These are phyloP conservation scores for Metaphire vulgaris DNA, from an alignment of 1,140 invertebrate species.

Conservation along the genomic window DNA sequence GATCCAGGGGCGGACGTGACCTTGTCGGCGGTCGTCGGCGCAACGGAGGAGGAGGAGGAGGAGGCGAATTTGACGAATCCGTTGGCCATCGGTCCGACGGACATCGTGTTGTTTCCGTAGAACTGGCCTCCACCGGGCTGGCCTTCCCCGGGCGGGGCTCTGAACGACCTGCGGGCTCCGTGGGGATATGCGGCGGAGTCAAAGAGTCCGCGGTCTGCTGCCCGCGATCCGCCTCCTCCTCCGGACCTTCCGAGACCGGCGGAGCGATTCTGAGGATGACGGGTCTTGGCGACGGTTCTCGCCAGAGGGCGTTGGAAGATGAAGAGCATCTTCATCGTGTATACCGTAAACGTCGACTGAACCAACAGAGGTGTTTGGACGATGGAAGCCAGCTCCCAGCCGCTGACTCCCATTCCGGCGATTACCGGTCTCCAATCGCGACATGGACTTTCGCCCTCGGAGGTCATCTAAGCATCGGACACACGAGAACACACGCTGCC, in stretches of 20 bases:
- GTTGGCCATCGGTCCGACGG: not conserved
- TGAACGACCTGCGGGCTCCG: not conserved
- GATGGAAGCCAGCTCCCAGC: constrained; percentile 26
- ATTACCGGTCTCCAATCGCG: constrained; percentile 25
- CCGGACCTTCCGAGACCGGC: not conserved
- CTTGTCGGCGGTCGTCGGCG: not conserved
- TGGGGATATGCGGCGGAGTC: not conserved
- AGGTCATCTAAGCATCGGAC: not conserved
- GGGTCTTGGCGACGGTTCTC: not conserved
- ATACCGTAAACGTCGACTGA: constrained; percentile 17
- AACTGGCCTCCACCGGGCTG: not conserved
- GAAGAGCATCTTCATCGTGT: constrained; percentile 27
- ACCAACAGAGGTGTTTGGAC: constrained; percentile 21
- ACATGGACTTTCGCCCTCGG: constrained; percentile 11
- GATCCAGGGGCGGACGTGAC: not conserved
- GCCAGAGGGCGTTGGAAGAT: constrained; percentile 20
- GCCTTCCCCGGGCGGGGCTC: not conserved
- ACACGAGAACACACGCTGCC: too few relatives aligned
- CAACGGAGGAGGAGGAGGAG: too few relatives aligned
- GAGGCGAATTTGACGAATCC: not conserved
- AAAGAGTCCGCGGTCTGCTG: not conserved
- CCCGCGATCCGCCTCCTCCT: not conserved
- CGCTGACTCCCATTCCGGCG: constrained; percentile 24
- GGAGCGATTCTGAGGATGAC: not conserved
- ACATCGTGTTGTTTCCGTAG: not conserved